phyloP scores from a whole-genome alignment of 2,113 vertebrate genomes.

The Dromiciops gliroides region DNA sequence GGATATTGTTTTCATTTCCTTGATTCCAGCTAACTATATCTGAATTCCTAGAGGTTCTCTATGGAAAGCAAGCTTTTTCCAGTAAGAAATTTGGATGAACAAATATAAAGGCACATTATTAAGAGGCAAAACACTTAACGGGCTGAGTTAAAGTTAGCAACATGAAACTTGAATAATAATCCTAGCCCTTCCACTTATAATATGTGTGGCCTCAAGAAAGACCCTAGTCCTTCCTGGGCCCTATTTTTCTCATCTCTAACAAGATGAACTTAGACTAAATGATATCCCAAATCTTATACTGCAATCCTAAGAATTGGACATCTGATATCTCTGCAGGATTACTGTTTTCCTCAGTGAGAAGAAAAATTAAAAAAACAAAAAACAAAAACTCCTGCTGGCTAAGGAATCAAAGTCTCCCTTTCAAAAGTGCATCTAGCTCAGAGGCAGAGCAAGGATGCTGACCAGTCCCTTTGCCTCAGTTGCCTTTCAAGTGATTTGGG shows the following conservation, averaged over 20 bases:
- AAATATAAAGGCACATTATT: not conserved
- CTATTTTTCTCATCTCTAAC: not conserved
- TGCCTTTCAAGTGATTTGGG: not conserved
- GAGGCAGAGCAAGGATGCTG: not conserved
- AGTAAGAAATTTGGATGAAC: not conserved
- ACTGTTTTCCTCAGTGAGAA: not conserved
- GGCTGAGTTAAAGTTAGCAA: not conserved
- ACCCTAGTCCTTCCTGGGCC: not conserved
- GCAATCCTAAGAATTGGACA: not conserved
- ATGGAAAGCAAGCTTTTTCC: not conserved
- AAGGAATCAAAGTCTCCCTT: not conserved
- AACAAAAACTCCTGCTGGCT: not conserved
- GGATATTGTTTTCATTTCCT: not conserved
- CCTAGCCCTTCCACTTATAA: not conserved
- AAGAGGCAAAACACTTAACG: not conserved
- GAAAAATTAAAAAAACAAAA: not conserved
- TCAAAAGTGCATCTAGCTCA: not conserved
- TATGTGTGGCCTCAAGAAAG: not conserved
- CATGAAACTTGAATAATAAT: not conserved
- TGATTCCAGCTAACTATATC: not conserved
- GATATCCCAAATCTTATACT: rapidly evolving
- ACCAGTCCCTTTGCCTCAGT: not conserved
- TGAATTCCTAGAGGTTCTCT: not conserved
- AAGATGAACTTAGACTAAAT: not conserved
- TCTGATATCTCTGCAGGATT: not conserved